Conservation (phyloP, 1,140 invertebrate genomes). For the Drosophila truncata region DNA sequence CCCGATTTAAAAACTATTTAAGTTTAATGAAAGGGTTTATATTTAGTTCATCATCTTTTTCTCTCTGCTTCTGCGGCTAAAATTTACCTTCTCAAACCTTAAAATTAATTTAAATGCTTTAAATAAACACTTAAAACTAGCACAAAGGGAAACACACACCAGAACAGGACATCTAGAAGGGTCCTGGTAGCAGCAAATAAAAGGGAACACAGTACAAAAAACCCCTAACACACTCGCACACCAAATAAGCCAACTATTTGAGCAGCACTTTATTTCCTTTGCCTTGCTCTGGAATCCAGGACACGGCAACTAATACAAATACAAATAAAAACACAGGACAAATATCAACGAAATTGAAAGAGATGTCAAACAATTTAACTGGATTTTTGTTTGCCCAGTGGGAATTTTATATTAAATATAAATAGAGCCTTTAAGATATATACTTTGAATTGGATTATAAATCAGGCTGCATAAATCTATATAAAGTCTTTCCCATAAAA, state of each 20-base stretch:
- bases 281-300: constrained; percentile 4
- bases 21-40: not conserved
- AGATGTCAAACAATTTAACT: constrained; percentile 2
- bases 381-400: not conserved
- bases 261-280: constrained; percentile 25
- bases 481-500: too few relatives aligned
- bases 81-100: too few relatives aligned
- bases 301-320: not conserved
- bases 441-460: not conserved
- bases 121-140: not conserved
- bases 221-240: not conserved
- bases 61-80: not conserved
- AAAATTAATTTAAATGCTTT: not conserved
- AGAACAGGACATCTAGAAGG: constrained; percentile 32
- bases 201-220: constrained; percentile 1
- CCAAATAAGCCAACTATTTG: constrained; percentile 36
- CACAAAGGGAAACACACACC: not conserved
- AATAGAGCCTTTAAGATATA: not conserved
- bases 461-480: not conserved
- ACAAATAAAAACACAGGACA: not conserved
- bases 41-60: too few relatives aligned
- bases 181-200: constrained; percentile 23
- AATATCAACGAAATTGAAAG: not conserved
- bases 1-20: not conserved
- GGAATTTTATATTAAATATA: not conserved